phyloP scores from a whole-genome alignment of 2,113 vertebrate species.

The Chaetodon auriga region DNA sequence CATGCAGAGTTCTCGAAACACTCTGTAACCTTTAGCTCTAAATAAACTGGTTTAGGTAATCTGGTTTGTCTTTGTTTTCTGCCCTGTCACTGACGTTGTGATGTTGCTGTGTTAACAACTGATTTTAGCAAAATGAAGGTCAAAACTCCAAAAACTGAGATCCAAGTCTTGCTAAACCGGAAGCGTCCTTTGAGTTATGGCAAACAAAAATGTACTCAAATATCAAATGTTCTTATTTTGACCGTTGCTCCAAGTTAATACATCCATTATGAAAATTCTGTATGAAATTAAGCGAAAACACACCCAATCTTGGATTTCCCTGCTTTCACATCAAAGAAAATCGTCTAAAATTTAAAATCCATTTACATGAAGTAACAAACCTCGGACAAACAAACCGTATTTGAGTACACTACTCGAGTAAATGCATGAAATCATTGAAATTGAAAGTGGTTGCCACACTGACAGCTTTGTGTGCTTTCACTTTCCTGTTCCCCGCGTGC shows the following conservation, averaged over 20 bases:
- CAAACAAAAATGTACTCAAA: not conserved
- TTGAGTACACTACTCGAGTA: not conserved
- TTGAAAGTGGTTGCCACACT: conserved; percentile 26
- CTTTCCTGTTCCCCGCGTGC: conserved; percentile 56
- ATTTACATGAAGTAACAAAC: not conserved
- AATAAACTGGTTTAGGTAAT: not conserved
- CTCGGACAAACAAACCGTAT: not conserved
- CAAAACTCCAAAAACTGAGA: too few species aligned
- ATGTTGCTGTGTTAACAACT: not conserved
- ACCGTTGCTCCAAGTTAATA: too few species aligned
- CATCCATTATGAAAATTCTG: too few species aligned
- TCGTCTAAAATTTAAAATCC: not conserved
- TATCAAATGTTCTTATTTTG: too few species aligned
- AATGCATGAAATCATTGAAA: conserved; percentile 42
- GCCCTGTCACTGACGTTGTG: not conserved
- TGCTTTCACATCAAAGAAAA: not conserved
- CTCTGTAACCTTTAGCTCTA: not conserved
- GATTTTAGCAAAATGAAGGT: not conserved
- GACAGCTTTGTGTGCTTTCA: conserved; percentile 43
- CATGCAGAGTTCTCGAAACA: not conserved
- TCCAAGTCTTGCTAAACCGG: too few species aligned
- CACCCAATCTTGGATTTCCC: too few species aligned
- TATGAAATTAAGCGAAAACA: too few species aligned
- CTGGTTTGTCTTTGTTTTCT: not conserved
- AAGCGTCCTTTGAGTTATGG: not conserved